Evolutionary conservation across 2,113 vertebrate genomes (phyloP).

Genomic region (Alethe castanea): DNA sequence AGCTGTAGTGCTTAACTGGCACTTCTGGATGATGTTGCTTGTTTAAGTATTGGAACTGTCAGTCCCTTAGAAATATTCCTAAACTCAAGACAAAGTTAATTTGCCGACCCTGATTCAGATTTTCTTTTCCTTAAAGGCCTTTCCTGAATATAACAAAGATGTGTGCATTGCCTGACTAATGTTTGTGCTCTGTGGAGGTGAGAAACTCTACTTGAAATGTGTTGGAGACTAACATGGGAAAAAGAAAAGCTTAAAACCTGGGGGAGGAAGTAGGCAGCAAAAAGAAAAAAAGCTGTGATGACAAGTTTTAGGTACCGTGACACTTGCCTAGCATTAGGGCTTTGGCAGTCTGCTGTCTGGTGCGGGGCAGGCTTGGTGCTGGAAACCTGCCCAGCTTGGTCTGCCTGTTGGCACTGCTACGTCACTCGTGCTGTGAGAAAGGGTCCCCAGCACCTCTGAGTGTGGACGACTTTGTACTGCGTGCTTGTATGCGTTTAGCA

Average conservation of each 20-base stretch:
- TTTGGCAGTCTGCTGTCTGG: not conserved
- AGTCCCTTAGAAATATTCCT: not conserved
- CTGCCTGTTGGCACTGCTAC: not conserved
- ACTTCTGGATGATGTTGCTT: not conserved
- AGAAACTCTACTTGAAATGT: not conserved
- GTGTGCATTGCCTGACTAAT: not conserved
- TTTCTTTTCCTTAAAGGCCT: not conserved
- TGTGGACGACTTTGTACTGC: not conserved
- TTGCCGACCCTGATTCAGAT: not conserved
- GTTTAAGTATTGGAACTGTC: not conserved
- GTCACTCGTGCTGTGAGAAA: not conserved
- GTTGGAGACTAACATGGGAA: not conserved
- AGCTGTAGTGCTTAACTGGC: not conserved
- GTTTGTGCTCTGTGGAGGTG: not conserved
- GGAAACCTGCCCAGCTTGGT: not conserved
- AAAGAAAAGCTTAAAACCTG: accelerated
- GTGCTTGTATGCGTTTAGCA: not conserved
- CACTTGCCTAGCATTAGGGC: not conserved
- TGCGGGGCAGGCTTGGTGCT: not conserved
- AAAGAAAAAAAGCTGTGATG: not conserved
- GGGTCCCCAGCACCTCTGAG: not conserved
- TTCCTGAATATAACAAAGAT: not conserved
- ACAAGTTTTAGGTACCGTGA: not conserved
- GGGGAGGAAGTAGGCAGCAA: not conserved
- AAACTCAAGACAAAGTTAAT: not conserved